Conservation (phyloP, 2,888 invertebrate genomes). For the Alcis repandata region DNA sequence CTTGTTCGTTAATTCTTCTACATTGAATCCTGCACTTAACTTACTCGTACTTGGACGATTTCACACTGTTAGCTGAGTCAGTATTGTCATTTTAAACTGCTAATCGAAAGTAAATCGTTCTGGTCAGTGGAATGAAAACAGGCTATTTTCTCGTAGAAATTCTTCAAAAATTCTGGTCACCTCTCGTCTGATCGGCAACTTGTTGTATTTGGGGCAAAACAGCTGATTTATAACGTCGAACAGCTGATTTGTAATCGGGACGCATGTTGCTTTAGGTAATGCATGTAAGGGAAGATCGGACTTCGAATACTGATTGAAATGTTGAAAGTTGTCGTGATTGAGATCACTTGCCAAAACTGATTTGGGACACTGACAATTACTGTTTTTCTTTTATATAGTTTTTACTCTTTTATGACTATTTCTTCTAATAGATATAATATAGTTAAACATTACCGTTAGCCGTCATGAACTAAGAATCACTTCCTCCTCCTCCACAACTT, state of each 20-base stretch:
- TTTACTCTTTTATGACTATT: too few species aligned
- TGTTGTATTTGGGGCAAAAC: slow-evolving; percentile 2
- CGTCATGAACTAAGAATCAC: too few species aligned
- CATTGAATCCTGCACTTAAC: too few species aligned
- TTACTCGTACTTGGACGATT: too few species aligned
- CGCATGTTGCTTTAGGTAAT: slow-evolving; percentile 36
- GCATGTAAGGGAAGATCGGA: slow-evolving; percentile 21
- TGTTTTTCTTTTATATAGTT: too few species aligned
- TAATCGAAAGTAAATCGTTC: background rate
- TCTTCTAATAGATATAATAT: too few species aligned
- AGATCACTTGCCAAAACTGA: background rate
- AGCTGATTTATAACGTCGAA: background rate
- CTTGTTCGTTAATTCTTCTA: too few species aligned
- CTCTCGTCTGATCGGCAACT: background rate
- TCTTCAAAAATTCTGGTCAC: background rate
- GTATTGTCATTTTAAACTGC: background rate
- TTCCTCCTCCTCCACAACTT: too few species aligned
- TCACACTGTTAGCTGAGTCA: too few species aligned
- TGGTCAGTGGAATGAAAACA: background rate
- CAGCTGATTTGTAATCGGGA: slow-evolving; percentile 37
- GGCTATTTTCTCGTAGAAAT: background rate
- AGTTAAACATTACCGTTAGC: too few species aligned
- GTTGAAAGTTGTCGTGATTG: slow-evolving; percentile 12
- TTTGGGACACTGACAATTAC: background rate
- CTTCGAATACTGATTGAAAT: slow-evolving; percentile 11